These are phyloP conservation scores for Etia nguti DNA, from an alignment of 2,113 vertebrate genomes.

Conservation along the genomic window DNA sequence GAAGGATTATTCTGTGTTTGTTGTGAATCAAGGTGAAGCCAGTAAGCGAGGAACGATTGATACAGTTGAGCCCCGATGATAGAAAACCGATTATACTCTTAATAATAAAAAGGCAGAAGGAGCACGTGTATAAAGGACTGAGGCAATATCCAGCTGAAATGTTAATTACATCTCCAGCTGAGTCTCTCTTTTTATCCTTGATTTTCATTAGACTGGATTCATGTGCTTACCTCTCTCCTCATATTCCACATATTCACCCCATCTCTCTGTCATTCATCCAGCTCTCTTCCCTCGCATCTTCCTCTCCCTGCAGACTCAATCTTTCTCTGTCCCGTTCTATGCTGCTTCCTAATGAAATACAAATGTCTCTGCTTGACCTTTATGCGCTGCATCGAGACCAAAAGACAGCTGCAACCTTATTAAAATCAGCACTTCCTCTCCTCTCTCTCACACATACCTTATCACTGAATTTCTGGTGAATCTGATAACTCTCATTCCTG, in stretches of 20 bases:
- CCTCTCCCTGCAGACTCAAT: conserved; percentile 4
- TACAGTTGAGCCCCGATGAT: not conserved
- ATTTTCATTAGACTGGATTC: conserved; percentile 30
- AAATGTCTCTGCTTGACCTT: conserved; percentile 61
- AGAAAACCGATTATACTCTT: not conserved
- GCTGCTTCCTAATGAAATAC: conserved; percentile 35
- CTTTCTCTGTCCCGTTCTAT: not conserved
- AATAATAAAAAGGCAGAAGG: not conserved
- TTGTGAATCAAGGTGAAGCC: not conserved
- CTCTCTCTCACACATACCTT: not conserved
- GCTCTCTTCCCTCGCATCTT: not conserved
- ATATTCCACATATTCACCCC: not conserved
- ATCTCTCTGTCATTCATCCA: not conserved
- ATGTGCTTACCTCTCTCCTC: not conserved
- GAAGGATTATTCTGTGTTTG: not conserved
- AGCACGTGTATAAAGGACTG: not conserved
- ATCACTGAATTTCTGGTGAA: conserved; percentile 9
- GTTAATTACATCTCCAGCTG: conserved; percentile 41
- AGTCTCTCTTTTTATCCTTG: not conserved
- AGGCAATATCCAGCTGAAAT: not conserved
- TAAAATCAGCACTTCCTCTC: conserved; percentile 30
- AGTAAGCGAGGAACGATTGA: not conserved
- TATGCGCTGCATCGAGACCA: conserved; percentile 12
- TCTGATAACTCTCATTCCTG: conserved; percentile 27
- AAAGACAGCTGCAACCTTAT: conserved; percentile 34